These are phyloP conservation scores for Eumacrocentrus americanus DNA, from an alignment of 2,888 invertebrate genomes.

Conservation along the genomic window DNA sequence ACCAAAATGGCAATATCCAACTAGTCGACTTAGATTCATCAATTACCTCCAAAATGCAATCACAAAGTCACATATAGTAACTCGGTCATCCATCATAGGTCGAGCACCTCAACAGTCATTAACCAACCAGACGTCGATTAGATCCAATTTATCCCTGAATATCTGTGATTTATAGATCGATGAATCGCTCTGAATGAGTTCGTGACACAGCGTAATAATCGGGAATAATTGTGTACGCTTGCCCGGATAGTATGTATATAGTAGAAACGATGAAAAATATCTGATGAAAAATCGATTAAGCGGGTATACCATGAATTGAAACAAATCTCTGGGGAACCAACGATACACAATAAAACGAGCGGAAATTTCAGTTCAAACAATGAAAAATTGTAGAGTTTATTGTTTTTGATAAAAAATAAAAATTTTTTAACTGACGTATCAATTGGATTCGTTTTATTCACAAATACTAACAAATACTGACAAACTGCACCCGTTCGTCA, in stretches of 20 bases:
- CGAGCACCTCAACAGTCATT: neutral
- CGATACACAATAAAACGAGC: neutral
- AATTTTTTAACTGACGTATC: too few relatives aligned
- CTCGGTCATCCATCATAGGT: neutral
- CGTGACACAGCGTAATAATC: neutral
- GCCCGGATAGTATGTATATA: neutral
- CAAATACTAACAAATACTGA: neutral
- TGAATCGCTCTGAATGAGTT: neutral
- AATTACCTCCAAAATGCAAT: neutral
- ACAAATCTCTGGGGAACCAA: neutral
- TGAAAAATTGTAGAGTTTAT: too few relatives aligned
- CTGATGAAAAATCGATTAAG: neutral
- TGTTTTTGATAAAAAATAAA: too few relatives aligned
- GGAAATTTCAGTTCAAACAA: too few relatives aligned
- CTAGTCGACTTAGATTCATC: neutral
- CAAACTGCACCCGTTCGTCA: neutral
- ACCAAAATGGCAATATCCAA: neutral
- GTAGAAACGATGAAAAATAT: neutral
- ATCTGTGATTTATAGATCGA: neutral
- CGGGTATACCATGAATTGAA: neutral
- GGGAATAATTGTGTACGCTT: neutral
- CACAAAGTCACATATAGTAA: neutral
- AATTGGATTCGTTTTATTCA: neutral
- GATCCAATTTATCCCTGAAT: constrained; percentile 2
- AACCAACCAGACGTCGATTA: neutral